Evolutionary conservation across 2,888 invertebrate species (phyloP).

Genomic region (Temnothorax rugatulus): DNA sequence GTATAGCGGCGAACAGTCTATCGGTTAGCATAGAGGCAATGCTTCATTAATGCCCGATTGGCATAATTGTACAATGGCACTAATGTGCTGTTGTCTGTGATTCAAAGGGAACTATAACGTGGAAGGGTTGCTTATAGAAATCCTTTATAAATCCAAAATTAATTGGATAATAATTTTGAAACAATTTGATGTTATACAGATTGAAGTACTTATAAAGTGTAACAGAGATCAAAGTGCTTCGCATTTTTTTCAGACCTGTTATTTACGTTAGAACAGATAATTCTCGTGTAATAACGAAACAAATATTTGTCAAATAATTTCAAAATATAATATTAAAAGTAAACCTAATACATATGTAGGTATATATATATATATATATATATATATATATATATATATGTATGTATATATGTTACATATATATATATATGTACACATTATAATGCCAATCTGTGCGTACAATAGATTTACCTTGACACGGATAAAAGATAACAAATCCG

Average conservation of each 20-base stretch:
- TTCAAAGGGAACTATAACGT: background rate
- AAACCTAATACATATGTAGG: background rate
- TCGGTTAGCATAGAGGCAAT: background rate
- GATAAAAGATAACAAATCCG: conserved; percentile 26
- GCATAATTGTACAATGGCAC: background rate
- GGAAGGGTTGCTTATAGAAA: background rate
- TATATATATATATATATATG: background rate
- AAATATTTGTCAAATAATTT: background rate
- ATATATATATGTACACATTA: too few species aligned
- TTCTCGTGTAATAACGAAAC: background rate
- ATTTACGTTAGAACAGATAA: background rate
- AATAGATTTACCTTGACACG: conserved; percentile 11
- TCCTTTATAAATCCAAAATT: background rate
- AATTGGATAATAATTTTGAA: background rate
- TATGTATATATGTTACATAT: too few species aligned
- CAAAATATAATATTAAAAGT: background rate
- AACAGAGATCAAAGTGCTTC: background rate
- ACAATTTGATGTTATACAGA: background rate
- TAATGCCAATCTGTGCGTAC: background rate
- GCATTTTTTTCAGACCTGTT: background rate
- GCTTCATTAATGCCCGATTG: conserved; percentile 31
- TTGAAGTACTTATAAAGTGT: too few species aligned
- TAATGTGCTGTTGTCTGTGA: background rate
- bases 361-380: background rate
- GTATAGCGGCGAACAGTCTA: background rate